Percentiles rank a stretch among this genome's conserved stretches.
Conservation (phyloP, 2,113 vertebrate species). For the Megaceryle maxima region DNA sequence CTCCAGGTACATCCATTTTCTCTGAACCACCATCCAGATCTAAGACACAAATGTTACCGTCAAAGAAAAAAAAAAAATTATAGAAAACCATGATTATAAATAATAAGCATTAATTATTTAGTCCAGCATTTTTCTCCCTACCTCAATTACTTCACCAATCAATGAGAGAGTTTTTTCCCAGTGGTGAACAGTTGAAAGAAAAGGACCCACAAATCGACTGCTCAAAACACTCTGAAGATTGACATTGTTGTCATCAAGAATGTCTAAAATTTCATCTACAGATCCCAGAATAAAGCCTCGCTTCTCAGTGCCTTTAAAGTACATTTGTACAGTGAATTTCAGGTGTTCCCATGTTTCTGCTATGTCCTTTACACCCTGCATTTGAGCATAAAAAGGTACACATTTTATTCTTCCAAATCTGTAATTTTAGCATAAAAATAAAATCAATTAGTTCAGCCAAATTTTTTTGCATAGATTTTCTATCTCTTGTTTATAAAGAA, state of each 20-base stretch:
- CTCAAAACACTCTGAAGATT: constrained; percentile 91
- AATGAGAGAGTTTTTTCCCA: constrained; percentile 92
- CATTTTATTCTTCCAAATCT: neutral
- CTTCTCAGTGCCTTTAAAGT: constrained; percentile 88
- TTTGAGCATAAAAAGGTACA: neutral
- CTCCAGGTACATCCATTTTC: constrained; percentile 98
- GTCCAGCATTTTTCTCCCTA: constrained; percentile 46
- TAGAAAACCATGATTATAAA: neutral
- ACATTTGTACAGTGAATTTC: constrained; percentile 85
- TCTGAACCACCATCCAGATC: constrained; percentile 92
- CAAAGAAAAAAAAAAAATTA: neutral
- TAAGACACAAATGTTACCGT: constrained; percentile 7
- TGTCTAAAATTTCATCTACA: constrained; percentile 88
- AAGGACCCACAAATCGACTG: constrained; percentile 92
- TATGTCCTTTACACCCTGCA: constrained; percentile 90
- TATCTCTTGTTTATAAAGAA: neutral
- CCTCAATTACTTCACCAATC: constrained; percentile 93
- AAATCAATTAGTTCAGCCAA: neutral
- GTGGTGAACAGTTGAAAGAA: constrained; percentile 82
- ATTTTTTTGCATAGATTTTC: neutral
- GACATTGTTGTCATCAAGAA: constrained; percentile 88
- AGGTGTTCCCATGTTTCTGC: constrained; percentile 90
- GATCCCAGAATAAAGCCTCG: constrained; percentile 85
- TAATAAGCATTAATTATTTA: neutral
- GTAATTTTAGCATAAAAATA: neutral